Evolutionary conservation across 1,140 invertebrate species (phyloP).

Genomic region (Drosophila nigrodunni): DNA sequence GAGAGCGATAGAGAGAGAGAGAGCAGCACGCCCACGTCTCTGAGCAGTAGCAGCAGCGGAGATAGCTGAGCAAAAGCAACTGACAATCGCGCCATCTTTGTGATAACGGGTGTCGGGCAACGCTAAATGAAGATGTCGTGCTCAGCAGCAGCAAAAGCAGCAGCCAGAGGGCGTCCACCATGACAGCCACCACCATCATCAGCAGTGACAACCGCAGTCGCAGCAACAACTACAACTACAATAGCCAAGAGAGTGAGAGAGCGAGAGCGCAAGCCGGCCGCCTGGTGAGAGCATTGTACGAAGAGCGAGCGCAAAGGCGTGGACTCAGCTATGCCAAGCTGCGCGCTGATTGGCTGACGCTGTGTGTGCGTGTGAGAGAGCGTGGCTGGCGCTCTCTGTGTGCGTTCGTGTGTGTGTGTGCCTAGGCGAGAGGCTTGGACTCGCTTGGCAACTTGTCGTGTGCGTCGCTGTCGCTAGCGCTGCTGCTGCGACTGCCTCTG

Average conservation of each 20-base stretch:
- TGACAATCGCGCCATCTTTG: constrained; percentile 64
- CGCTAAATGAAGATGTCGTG: constrained; percentile 58
- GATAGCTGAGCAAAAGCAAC: constrained; percentile 23
- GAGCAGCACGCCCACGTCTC: constrained; percentile 30
- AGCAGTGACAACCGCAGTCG: constrained; percentile 28
- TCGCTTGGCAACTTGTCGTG: constrained; percentile 63
- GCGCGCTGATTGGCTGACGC: constrained; percentile 41
- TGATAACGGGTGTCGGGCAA: constrained; percentile 38
- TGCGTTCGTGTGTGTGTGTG: not conserved
- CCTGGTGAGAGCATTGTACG: constrained; percentile 26
- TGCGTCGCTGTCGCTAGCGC: constrained; percentile 25
- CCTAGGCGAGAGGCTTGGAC: constrained; percentile 1
- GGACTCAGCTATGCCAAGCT: constrained; percentile 15
- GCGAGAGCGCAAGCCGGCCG: constrained; percentile 24
- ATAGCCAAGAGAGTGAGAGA: constrained; percentile 38
- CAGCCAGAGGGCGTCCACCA: constrained; percentile 40
- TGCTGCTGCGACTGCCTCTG: not conserved
- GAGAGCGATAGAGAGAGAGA: constrained; percentile 13
- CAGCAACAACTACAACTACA: constrained; percentile 7
- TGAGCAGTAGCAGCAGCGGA: constrained; percentile 18
- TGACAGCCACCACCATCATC: constrained; percentile 22
- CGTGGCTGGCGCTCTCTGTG: constrained; percentile 1
- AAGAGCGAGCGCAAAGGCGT: constrained; percentile 47
- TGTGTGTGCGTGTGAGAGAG: constrained; percentile 51
- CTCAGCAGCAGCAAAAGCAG: constrained; percentile 26